These are phyloP conservation scores for Nematolebias whitei DNA, from an alignment of 2,113 vertebrate species.

Conservation along the genomic window DNA sequence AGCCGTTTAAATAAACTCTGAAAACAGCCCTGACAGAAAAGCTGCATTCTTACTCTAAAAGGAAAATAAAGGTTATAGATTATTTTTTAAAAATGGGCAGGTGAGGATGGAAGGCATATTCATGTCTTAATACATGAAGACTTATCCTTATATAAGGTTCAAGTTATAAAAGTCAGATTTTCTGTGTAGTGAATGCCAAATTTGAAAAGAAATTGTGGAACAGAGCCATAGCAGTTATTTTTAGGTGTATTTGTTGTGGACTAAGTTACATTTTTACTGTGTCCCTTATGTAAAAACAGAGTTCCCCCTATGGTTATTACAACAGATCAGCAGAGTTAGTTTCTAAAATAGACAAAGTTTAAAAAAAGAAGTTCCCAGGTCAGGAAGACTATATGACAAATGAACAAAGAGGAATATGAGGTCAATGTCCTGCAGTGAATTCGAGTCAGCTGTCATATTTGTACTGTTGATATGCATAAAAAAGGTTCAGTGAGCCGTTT, in stretches of 20 bases:
- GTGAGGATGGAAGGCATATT: not conserved
- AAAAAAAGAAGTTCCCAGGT: slow-evolving; percentile 13
- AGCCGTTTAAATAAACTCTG: slow-evolving; percentile 5
- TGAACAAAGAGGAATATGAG: not conserved
- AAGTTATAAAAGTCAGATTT: slow-evolving; percentile 10
- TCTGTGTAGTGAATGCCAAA: slow-evolving; percentile 1
- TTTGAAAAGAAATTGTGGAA: too few relatives aligned
- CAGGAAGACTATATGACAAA: slow-evolving; percentile 7
- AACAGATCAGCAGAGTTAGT: not conserved
- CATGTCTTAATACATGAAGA: not conserved
- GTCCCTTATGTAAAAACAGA: not conserved
- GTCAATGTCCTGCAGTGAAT: slow-evolving; percentile 44
- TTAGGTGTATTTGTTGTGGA: not conserved
- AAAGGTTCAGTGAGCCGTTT: slow-evolving; percentile 28
- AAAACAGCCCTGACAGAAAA: not conserved
- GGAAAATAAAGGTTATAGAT: not conserved
- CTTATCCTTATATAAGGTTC: not conserved
- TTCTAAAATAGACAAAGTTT: slow-evolving; percentile 9
- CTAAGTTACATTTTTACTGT: not conserved
- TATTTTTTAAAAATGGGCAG: not conserved
- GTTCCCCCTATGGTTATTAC: not conserved
- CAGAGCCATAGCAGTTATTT: too few relatives aligned
- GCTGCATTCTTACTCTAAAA: not conserved
- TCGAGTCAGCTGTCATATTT: slow-evolving; percentile 33
- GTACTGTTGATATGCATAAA: slow-evolving; percentile 19